Evolutionary conservation across 2,888 invertebrate genomes (phyloP), one percentile per base, ranked within the genome.

Genomic region (Drosophila quinaria): DNA sequence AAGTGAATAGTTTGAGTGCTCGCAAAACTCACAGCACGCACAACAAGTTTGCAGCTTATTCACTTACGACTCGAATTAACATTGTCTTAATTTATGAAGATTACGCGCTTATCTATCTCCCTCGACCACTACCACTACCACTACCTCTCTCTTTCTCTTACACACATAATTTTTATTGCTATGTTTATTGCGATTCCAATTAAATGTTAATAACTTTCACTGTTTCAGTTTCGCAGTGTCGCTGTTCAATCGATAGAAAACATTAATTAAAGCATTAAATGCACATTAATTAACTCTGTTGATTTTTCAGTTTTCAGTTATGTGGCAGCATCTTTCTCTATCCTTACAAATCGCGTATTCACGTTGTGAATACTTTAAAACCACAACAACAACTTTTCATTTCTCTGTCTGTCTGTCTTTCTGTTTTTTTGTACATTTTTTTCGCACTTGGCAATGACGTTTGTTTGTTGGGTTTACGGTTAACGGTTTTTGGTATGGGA

Each of bases 251-350:
- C 70, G 63, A 82, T 78, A 73, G 80, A 82, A 80, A 86, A 59
- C 70, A 86, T 75, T 84, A 88, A 84, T 84, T 88, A 86, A 84
- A 74, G 71, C 83, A 88, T 88, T 88, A 61, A 88, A 84, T 88
- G 78, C 81, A 72, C 84, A 86, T 88, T 88, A 88, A 88, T 88
- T 83, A 88, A 78, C 70, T 71, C 70, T 60, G 64, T 64, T 65
- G 61, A 73, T 69, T 67, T 70, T 78, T 56, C 75, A 56, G 62
- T 67, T 75, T 78, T 56, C 75, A 56, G 62, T 67, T 75, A 63
- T 56, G 50, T 42, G 55, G 42, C 67, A 46, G 52, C 56, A 19
- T 51, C 73, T 58, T 31, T 52, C 39, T 41, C 56, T 29, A n/a
- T 49, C 42, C 31, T 42, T 33, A n/a, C 33, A 55, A 35, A 47